Conservation (phyloP, 2,797 vertebrate species). For the Sebastes vulpes region DNA sequence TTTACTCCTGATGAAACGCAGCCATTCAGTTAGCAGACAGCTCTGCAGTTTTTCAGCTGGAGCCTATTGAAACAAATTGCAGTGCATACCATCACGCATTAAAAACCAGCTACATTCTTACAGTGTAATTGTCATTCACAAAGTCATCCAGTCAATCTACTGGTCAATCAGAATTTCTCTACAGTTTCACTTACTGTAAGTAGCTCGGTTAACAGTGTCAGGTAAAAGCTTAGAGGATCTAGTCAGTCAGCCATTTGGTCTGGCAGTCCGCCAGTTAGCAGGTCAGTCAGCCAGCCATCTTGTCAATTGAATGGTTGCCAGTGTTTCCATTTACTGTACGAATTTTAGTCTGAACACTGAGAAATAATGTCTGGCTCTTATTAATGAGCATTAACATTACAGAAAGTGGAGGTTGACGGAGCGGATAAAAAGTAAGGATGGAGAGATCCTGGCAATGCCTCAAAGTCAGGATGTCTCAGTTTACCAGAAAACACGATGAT, state of each 20-base stretch:
- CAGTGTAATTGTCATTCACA: constrained; percentile 20
- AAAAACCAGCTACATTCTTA: not conserved
- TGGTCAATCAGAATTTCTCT: constrained; percentile 24
- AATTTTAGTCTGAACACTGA: constrained; percentile 48
- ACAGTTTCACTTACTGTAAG: constrained; percentile 31
- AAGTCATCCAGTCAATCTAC: constrained; percentile 14
- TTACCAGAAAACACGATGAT: constrained; percentile 7
- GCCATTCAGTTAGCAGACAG: not conserved
- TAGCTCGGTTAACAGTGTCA: constrained; percentile 40
- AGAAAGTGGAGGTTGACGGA: not conserved
- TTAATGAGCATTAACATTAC: constrained; percentile 49
- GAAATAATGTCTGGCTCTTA: constrained; percentile 47
- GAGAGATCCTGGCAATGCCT: constrained; percentile 5
- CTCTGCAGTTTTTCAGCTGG: not conserved
- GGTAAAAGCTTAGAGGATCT: constrained; percentile 30
- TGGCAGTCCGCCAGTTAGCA: constrained; percentile 37
- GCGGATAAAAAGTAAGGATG: not conserved
- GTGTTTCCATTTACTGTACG: constrained; percentile 57
- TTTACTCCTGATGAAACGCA: not conserved
- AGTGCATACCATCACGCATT: not conserved
- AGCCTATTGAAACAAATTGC: not conserved
- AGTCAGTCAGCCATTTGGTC: constrained; percentile 42
- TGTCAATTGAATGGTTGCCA: constrained; percentile 57
- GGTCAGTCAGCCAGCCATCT: constrained; percentile 33
- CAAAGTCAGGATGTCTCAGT: constrained; percentile 26